Evolutionary conservation across 53 echinoderm and acorn worm species (phyloP).

Genomic region (Patiria pectinifera): DNA sequence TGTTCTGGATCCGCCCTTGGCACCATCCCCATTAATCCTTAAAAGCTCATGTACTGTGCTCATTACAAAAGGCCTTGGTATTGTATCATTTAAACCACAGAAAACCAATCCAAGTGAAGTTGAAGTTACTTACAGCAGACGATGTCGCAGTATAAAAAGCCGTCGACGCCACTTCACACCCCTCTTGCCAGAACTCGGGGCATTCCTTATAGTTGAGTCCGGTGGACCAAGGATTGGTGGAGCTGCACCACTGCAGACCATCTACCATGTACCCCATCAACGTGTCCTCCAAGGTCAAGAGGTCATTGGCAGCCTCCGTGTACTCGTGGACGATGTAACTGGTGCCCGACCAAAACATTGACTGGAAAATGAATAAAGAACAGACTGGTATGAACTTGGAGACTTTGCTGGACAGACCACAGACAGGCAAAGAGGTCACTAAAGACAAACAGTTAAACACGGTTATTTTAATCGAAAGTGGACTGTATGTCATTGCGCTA

Average conservation of each 20-base stretch:
- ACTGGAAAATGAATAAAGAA: constrained; percentile 4
- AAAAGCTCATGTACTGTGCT: too few relatives aligned
- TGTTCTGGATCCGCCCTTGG: too few relatives aligned
- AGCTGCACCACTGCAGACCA: constrained; percentile 50
- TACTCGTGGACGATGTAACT: constrained; percentile 37
- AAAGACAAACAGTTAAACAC: neutral
- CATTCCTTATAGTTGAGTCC: constrained; percentile 32
- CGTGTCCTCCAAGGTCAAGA: constrained; percentile 57
- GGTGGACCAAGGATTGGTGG: neutral
- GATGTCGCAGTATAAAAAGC: constrained; percentile 31
- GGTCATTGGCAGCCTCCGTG: constrained; percentile 10
- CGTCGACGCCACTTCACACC: constrained; percentile 18
- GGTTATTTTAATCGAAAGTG: neutral
- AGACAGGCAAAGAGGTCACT: neutral
- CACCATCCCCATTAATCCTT: too few relatives aligned
- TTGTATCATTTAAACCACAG: too few relatives aligned
- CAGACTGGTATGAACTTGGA: neutral
- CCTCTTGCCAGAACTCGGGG: constrained; percentile 25
- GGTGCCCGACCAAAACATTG: constrained; percentile 62
- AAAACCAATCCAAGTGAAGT: too few relatives aligned
- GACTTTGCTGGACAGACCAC: too few relatives aligned
- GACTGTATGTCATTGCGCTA: too few relatives aligned
- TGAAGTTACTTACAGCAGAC: constrained; percentile 9
- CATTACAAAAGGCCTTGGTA: too few relatives aligned
- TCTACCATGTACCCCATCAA: constrained; percentile 52